Conservation (phyloP, 2,888 invertebrate genomes). For the Blera fallax region DNA sequence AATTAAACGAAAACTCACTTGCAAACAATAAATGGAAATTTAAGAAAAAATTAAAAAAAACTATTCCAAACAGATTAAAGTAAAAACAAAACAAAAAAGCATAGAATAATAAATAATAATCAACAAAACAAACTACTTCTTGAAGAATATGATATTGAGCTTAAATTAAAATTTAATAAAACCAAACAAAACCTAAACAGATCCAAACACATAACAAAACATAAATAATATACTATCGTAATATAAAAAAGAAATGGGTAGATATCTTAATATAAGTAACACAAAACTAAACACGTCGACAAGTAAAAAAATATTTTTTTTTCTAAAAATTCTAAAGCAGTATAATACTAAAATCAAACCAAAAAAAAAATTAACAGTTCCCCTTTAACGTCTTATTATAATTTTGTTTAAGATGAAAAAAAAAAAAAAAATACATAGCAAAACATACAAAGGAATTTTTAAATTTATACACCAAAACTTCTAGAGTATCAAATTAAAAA, state of each 20-base stretch:
- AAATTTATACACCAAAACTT: conserved; percentile 70
- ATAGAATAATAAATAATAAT: conserved; percentile 21
- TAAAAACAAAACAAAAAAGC: background rate
- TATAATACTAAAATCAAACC: conserved; percentile 42
- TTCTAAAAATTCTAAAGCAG: conserved; percentile 19
- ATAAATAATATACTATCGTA: conserved; percentile 36
- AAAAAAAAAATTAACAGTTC: conserved; percentile 4
- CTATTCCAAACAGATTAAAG: conserved; percentile 6
- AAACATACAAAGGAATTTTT: conserved; percentile 68
- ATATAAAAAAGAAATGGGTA: conserved; percentile 45
- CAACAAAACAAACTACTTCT: conserved; percentile 51
- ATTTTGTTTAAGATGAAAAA: conserved; percentile 39
- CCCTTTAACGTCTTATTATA: conserved; percentile 36
- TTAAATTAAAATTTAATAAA: conserved; percentile 52
- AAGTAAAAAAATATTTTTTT: conserved; percentile 27
- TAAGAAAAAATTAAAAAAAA: background rate
- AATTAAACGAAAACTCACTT: conserved; percentile 11
- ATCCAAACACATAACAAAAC: conserved; percentile 29
- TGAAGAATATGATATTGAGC: conserved; percentile 57
- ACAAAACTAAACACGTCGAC: conserved; percentile 59
- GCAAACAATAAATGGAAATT: conserved; percentile 28
- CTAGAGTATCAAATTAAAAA: conserved; percentile 69
- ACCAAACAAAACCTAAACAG: conserved; percentile 14
- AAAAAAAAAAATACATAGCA: conserved; percentile 22
- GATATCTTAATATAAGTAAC: conserved; percentile 45